A percentile compares a stretch with the other conserved stretches of the same genome.
phyloP scores from a whole-genome alignment of 2,888 invertebrate species.

The Andrena flavipes region DNA sequence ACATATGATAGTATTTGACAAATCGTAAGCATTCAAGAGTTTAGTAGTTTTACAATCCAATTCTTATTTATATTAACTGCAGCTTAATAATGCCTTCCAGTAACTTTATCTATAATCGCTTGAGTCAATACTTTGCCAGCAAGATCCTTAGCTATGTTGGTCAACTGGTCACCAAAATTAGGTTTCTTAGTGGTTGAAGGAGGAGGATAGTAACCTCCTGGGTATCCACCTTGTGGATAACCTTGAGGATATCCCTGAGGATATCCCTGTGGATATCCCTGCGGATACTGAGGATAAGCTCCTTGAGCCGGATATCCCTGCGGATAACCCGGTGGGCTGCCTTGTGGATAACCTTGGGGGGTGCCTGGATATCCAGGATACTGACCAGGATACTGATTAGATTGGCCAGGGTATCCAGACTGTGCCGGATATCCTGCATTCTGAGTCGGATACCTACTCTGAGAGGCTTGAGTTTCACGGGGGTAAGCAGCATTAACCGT shows the following conservation, averaged over 20 bases:
- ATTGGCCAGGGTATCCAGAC: slow-evolving; percentile 62
- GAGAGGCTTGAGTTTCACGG: slow-evolving; percentile 33
- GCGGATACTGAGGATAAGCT: slow-evolving; percentile 48
- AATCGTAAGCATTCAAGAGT: background rate
- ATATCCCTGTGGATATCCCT: background rate
- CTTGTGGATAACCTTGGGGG: slow-evolving; percentile 59
- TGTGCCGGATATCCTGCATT: slow-evolving; percentile 26
- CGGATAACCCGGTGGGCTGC: slow-evolving; percentile 55
- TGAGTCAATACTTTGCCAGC: slow-evolving; percentile 77
- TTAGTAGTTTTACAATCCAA: background rate
- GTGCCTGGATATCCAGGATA: slow-evolving; percentile 57
- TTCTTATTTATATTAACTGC: background rate
- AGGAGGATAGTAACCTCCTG: slow-evolving; percentile 54
- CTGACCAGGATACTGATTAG: slow-evolving; percentile 55
- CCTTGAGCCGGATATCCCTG: slow-evolving; percentile 64
- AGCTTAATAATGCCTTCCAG: slow-evolving; percentile 61
- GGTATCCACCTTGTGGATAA: background rate
- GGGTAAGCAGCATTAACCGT: slow-evolving; percentile 67
- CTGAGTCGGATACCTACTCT: slow-evolving; percentile 53
- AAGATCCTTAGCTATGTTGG: slow-evolving; percentile 75
- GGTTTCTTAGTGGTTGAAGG: slow-evolving; percentile 75
- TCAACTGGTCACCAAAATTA: slow-evolving; percentile 75
- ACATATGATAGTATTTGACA: background rate
- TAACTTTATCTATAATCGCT: slow-evolving; percentile 78
- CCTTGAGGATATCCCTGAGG: background rate